Evolutionary conservation across 2,113 vertebrate genomes (phyloP), one percentile per base, ranked within the genome.

Genomic region (Dicentrarchus labrax): DNA sequence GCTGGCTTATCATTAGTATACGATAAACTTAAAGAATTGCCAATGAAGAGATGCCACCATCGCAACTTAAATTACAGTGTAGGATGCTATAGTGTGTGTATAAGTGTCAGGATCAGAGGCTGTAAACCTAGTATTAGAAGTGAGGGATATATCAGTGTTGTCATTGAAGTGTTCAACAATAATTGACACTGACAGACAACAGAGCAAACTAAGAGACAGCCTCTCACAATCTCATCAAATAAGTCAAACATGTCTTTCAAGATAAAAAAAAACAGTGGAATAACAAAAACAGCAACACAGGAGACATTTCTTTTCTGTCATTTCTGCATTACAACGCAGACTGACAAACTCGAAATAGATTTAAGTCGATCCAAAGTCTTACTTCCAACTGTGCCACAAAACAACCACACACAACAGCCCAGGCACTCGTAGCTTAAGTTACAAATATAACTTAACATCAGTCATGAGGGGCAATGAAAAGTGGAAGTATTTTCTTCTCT

Each of bases 381-480:
- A 30, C n/a, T 53, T 73, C 24, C 24, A 65, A 12, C 39, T 47
- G 22, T 51, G 30, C 24, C 16, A 21, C 39, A 65, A 8, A 16
- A 57, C 57, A 59, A 54, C 9, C 62, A 62, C 38, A 65, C 5
- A 24, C 51, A 19, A 7, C 12, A 73, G 39, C 17, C 30, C 16
- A 57, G 17, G 3, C 15, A 16, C 41, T 39, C 41, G 8, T 22
- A 24, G 30, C 13, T 53, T 39, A 7, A 17, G 16, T 45, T 45
- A 53, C 60, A 66, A 43, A 30, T 64, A 51, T 71, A 41, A 56
- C 6, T 24, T 8, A 57, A 22, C 5, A 47, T 16, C 16, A 74
- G 62, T 74, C 38, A 76, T 71, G 41, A 61, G 10, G 48, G 13
- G 12, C 17, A 45, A 45, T 41, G 17, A 57, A 71, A 76, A 12